These are phyloP conservation scores for Neotoxoptera formosana DNA, from an alignment of 1,140 invertebrate genomes.

Conservation along the genomic window DNA sequence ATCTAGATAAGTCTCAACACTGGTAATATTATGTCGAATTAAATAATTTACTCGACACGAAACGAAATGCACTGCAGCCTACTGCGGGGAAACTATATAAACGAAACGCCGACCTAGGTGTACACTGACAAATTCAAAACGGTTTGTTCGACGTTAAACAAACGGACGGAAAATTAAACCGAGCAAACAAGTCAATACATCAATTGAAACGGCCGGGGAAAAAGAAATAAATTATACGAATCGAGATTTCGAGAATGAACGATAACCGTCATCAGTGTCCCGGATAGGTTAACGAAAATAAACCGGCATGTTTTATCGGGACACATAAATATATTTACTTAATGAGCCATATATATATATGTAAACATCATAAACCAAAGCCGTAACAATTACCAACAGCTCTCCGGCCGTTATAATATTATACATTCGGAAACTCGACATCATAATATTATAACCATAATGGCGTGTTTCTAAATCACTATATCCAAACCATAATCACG, in stretches of 20 bases:
- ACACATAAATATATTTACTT: not conserved
- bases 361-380: not conserved
- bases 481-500: not conserved
- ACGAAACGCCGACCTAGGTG: too few relatives aligned
- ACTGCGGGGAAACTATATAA: too few relatives aligned
- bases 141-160: not conserved
- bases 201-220: not conserved
- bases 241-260: not conserved
- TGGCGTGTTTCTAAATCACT: not conserved
- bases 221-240: not conserved
- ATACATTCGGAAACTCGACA: not conserved
- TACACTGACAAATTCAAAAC: not conserved
- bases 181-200: not conserved
- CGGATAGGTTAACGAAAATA: not conserved
- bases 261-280: not conserved
- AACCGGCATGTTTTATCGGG: not conserved
- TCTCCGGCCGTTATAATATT: not conserved
- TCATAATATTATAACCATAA: not conserved
- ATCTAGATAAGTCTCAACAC: too few relatives aligned
- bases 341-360: not conserved
- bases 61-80: too few relatives aligned
- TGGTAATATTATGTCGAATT: too few relatives aligned
- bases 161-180: not conserved
- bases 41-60: too few relatives aligned
- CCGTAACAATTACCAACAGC: not conserved